These are phyloP conservation scores for Tachina lurida DNA, from an alignment of 2,888 invertebrate species.

Conservation along the genomic window DNA sequence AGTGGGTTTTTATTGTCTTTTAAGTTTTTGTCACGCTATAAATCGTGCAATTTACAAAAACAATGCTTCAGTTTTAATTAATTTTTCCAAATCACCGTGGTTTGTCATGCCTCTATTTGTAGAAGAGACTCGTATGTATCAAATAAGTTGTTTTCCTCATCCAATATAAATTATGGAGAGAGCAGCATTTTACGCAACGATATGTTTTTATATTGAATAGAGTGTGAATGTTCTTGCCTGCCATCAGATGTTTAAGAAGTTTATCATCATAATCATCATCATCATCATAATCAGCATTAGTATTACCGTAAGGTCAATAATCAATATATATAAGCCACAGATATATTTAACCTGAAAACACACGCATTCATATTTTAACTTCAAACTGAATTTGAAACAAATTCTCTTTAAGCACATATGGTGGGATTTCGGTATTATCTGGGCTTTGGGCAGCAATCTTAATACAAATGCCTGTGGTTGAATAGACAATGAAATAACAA, in stretches of 20 bases:
- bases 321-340: slow-evolving; percentile 55
- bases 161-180: too few relatives aligned
- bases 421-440: slow-evolving; percentile 4
- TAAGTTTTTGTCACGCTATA: too few relatives aligned
- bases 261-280: slow-evolving; percentile 45
- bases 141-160: too few relatives aligned
- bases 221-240: slow-evolving; percentile 6
- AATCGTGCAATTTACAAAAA: too few relatives aligned
- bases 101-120: too few relatives aligned
- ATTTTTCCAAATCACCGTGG: too few relatives aligned
- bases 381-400: background rate
- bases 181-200: too few relatives aligned
- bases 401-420: background rate
- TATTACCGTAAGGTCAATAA: slow-evolving; percentile 36
- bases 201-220: background rate
- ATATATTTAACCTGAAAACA: slow-evolving; percentile 17
- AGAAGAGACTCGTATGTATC: too few relatives aligned
- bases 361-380: slow-evolving; percentile 10
- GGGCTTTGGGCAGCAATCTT: slow-evolving; percentile 18
- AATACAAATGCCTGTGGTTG: background rate
- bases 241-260: slow-evolving; percentile 40
- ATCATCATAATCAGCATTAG: slow-evolving; percentile 35
- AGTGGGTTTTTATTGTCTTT: too few relatives aligned
- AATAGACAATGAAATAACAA: background rate
- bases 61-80: too few relatives aligned